Base-by-base conservation (phyloP, 2,113 vertebrate species). In the Microcebus tavaratra region DNA sequence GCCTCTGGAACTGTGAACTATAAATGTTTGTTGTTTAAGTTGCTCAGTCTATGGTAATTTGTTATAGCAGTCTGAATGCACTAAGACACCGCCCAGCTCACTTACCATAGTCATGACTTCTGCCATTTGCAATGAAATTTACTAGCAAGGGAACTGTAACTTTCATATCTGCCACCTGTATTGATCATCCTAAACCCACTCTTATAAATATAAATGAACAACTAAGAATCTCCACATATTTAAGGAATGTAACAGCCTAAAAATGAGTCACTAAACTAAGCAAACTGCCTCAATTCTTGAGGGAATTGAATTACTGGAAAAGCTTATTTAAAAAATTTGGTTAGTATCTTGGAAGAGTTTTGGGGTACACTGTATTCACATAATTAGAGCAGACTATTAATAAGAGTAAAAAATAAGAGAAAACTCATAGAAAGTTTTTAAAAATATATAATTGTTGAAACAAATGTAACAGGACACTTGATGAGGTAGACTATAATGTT, bases 321-420 rank as follows among this genome's bases (percentile, higher is more conserved):
- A 45, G 42, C 42, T 45, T 45, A 72, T 72, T 65, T 57, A 89
- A 85, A 95, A 12, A 94, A 50, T 79, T 84, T 95, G 70, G n/a
- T 70, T 73, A n/a, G 48, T 34, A 79, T 42, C 42, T 78, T 65
- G 36, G 50, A 36, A 91, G 50, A 59, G 12, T 90, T 82, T 84
- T 83, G 45, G 55, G 1, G 27, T 34, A 23, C 6, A 82, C 13
- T 70, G 27, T 17, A 63, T 45, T 76, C 14, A 18, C 15, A 36
- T 9, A 84, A 15, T 27, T 67, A 73, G 9, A 84, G 80, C 14
- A 75, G 8, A 20, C 8, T 27, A 42, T 27, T 53, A 63, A 72
- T 50, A 68, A 82, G 94, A 93, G 75, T 42, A 65, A 90, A 93
- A 93, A 61, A 17, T 63, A 61, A 72, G n/a, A 55, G 80, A 50